Base-by-base conservation (phyloP, 1,140 invertebrate species). In the Pogonomyrmex barbatus region DNA sequence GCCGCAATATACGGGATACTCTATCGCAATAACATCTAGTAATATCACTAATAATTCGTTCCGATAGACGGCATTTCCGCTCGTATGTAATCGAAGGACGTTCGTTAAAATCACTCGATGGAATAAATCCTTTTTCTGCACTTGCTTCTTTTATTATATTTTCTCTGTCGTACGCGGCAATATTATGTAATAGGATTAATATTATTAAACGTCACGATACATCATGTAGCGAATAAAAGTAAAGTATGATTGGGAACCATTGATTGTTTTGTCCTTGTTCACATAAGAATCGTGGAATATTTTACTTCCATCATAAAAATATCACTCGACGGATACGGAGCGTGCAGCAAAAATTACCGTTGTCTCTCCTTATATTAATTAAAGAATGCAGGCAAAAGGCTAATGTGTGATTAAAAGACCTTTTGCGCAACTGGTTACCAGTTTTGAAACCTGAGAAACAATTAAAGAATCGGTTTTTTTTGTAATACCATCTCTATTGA, bases 21-120 rank as follows among this genome's bases (percentile, higher is more conserved):
- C 33, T 14, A 70, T 81, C 47, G 63, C 77, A 81, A 68, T 68
- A 79, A 67, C 52, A 54, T 81, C 47, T 2, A 39, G 63, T 79
- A 79, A 67, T 68, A 42, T 79, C 45, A n/a, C 47, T 79, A 68
- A 81, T 81, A 45, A 14, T 54, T 45, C 45, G 47, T 42, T 8
- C 65, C 63, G 63, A 33, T 65, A 14, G 45, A 78, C 30, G 45
- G 50, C 24, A 70, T 68, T 81, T 81, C 63, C 77, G 63, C 9
- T 39, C 77, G 77, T n/a, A 56, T 56, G 63, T 30, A 78, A 65
- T 65, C 60, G 58, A 33, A 50, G 17, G 42, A 47, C 77, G 65
- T 70, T 70, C 24, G 50, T 70, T 30, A 17, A 30, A 78, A 78
- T 24, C 36, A 8, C 24, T 79, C 45, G 4, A 10, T 6, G 10